Conservation (phyloP, 2,113 vertebrate genomes). For the Phaethon lepturus region DNA sequence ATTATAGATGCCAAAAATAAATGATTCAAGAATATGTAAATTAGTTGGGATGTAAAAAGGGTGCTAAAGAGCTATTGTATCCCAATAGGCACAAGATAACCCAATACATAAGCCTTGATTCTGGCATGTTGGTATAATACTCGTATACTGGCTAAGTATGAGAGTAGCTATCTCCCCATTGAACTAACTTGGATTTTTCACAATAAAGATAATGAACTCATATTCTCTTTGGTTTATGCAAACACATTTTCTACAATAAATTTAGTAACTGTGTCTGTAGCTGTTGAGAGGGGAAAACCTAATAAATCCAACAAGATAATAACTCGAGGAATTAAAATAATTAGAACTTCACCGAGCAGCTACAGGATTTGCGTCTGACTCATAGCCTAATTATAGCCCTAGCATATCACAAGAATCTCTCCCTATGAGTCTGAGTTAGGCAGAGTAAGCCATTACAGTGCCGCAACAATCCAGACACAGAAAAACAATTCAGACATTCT, state of each 20-base stretch:
- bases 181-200: background rate
- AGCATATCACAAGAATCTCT: background rate
- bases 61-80: background rate
- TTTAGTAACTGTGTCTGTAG: background rate
- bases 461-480: background rate
- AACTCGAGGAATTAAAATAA: conserved; percentile 30
- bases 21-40: background rate
- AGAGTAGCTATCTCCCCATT: background rate
- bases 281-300: background rate
- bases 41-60: background rate
- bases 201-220: background rate
- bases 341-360: conserved; percentile 8
- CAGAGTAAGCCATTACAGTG: background rate
- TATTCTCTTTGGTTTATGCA: background rate
- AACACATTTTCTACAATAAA: background rate
- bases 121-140: background rate
- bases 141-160: rapidly evolving
- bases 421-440: background rate
- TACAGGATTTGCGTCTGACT: conserved; percentile 9
- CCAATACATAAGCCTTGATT: background rate
- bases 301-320: background rate
- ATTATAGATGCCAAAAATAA: background rate
- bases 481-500: background rate
- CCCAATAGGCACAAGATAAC: background rate
- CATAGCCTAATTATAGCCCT: background rate